Conservation (phyloP, 2,888 invertebrate species). For the Trachelus iudaicus region DNA sequence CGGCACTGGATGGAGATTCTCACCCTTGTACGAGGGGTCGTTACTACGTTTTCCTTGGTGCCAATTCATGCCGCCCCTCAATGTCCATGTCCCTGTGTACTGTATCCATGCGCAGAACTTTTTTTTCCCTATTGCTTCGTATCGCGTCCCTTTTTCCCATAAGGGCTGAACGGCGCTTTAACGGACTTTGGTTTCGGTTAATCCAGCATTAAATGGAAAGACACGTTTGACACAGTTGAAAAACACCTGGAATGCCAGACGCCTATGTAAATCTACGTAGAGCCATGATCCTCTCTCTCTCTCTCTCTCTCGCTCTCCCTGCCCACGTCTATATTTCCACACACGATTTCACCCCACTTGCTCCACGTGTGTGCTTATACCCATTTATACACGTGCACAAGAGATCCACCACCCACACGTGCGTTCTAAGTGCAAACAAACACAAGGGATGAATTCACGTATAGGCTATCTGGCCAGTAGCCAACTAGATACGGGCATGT, state of each 20-base stretch:
- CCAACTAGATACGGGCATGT: slow-evolving; percentile 46
- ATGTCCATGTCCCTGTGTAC: too few relatives aligned
- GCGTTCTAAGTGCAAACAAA: slow-evolving; percentile 36
- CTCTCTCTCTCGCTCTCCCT: slow-evolving; percentile 1
- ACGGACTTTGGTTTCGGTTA: not conserved
- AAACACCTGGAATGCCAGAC: not conserved
- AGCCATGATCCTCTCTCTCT: not conserved
- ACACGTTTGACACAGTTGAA: slow-evolving; percentile 2
- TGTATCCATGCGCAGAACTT: too few relatives aligned
- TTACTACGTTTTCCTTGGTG: not conserved
- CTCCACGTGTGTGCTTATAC: slow-evolving; percentile 15
- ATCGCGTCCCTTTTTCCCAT: not conserved
- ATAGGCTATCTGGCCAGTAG: slow-evolving; percentile 52
- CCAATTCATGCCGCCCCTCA: not conserved
- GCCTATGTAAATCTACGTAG: too few relatives aligned
- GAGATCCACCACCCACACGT: slow-evolving; percentile 9
- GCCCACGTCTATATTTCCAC: slow-evolving; percentile 1
- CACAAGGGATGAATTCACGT: slow-evolving; percentile 33
- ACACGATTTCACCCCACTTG: slow-evolving; percentile 15
- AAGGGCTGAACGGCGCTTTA: not conserved
- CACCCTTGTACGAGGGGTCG: not conserved
- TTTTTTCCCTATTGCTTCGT: slow-evolving; percentile 9
- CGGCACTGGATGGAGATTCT: too few relatives aligned
- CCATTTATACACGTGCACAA: slow-evolving; percentile 17
- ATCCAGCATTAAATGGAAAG: slow-evolving; percentile 1